These are phyloP conservation scores for Myotis vivesi DNA, from an alignment of 2,797 vertebrate species.

Conservation along the genomic window DNA sequence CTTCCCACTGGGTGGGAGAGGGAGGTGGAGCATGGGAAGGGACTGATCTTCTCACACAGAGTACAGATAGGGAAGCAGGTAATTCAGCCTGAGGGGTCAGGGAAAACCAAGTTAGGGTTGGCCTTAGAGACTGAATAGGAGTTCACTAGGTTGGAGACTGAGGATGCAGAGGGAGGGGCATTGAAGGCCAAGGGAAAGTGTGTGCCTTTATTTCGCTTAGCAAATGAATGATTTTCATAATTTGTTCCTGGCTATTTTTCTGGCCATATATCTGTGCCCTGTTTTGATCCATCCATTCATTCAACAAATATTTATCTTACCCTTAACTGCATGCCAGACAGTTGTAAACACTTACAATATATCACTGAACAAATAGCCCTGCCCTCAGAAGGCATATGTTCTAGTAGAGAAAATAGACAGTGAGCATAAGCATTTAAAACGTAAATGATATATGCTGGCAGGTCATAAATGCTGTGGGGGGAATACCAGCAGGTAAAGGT, in stretches of 20 bases:
- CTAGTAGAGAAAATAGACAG: background rate
- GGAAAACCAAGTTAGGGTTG: background rate
- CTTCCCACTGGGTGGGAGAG: background rate
- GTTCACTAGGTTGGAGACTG: background rate
- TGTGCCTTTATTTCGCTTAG: background rate
- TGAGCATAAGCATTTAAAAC: background rate
- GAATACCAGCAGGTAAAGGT: background rate
- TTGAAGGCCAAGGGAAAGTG: accelerated
- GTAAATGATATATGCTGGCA: background rate
- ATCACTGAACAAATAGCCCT: background rate
- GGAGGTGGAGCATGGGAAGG: too few species aligned
- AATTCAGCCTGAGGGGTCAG: background rate
- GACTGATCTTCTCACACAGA: background rate
- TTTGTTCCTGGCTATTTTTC: background rate
- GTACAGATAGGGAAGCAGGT: background rate
- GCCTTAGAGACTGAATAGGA: background rate
- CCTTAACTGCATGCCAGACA: background rate
- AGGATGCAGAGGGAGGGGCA: background rate
- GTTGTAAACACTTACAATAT: background rate
- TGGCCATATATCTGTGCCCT: background rate
- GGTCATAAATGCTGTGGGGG: background rate
- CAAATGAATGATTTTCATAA: background rate
- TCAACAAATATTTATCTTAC: background rate
- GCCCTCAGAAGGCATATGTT: background rate
- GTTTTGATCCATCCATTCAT: background rate